Percentiles rank a stretch among this genome's conserved stretches.
phyloP scores from a whole-genome alignment of 1,140 invertebrate species.

The Zaprionus taronus region DNA sequence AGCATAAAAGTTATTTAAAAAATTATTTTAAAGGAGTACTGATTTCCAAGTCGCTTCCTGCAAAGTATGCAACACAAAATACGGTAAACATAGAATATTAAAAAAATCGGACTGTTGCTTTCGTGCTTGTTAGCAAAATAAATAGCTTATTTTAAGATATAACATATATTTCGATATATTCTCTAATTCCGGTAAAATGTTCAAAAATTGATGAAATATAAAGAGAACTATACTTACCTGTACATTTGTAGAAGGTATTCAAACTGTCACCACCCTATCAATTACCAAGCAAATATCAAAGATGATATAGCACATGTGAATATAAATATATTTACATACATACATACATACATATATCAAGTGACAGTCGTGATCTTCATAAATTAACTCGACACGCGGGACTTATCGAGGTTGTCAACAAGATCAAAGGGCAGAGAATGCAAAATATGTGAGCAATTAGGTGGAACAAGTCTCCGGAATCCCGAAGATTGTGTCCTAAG shows the following conservation, averaged over 20 bases:
- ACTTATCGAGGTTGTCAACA: not conserved
- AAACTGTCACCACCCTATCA: not conserved
- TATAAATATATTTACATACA: not conserved
- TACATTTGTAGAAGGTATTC: not conserved
- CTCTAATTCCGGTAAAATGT: too few species aligned
- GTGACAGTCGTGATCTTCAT: not conserved
- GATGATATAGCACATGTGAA: not conserved
- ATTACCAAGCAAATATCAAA: not conserved
- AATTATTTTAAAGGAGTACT: too few species aligned
- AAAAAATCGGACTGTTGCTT: too few species aligned
- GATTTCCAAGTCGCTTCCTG: too few species aligned
- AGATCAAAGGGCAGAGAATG: slow-evolving; percentile 46
- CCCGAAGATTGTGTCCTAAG: not conserved
- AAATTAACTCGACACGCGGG: not conserved
- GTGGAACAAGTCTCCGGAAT: slow-evolving; percentile 11
- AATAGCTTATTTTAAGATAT: too few species aligned
- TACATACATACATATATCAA: not conserved
- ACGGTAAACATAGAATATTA: too few species aligned
- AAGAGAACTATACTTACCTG: too few species aligned
- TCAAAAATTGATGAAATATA: too few species aligned
- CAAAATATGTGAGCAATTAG: slow-evolving; percentile 52
- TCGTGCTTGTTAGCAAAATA: too few species aligned
- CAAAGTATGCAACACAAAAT: too few species aligned
- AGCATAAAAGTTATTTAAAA: too few species aligned
- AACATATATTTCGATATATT: too few species aligned